Conservation (phyloP, 2,888 invertebrate genomes). For the Odontocolon sp. region DNA sequence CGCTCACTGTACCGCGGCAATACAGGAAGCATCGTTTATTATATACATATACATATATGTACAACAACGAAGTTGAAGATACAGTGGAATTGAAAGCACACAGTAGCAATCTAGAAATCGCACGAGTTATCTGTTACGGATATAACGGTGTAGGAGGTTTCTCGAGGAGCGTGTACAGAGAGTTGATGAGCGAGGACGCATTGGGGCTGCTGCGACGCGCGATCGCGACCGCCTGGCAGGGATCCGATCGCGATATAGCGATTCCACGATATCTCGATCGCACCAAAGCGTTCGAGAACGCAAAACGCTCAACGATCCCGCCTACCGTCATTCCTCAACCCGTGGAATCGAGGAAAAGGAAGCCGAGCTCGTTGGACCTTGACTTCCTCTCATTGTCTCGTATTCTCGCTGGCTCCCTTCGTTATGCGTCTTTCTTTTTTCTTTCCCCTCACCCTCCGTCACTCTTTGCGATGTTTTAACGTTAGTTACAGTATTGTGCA, state of each 20-base stretch:
- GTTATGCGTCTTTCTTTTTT: constrained; percentile 54
- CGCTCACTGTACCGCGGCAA: no score
- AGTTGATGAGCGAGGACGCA: constrained; percentile 28
- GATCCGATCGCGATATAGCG: constrained; percentile 63
- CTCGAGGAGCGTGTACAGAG: constrained; percentile 6
- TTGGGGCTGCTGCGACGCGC: not conserved
- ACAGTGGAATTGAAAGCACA: constrained; percentile 24
- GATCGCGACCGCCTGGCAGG: not conserved
- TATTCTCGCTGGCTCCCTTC: constrained; percentile 60
- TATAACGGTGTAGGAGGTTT: constrained; percentile 65
- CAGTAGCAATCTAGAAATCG: constrained; percentile 48
- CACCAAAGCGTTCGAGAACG: constrained; percentile 19
- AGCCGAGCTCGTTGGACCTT: constrained; percentile 77
- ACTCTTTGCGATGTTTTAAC: constrained; percentile 22
- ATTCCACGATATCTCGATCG: constrained; percentile 63
- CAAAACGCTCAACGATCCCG: no score
- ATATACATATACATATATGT: no score
- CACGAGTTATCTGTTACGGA: constrained; percentile 70
- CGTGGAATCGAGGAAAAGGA: constrained; percentile 58
- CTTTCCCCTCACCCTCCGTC: constrained; percentile 23
- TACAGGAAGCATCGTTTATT: constrained; percentile 25
- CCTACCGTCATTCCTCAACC: constrained; percentile 22
- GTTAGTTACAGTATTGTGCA: constrained; percentile 33
- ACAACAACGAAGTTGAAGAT: constrained; percentile 18
- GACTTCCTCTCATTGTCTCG: constrained; percentile 80